Evolutionary conservation across 2,888 invertebrate genomes (phyloP).

Genomic region (Gymnosoma rotundatum): DNA sequence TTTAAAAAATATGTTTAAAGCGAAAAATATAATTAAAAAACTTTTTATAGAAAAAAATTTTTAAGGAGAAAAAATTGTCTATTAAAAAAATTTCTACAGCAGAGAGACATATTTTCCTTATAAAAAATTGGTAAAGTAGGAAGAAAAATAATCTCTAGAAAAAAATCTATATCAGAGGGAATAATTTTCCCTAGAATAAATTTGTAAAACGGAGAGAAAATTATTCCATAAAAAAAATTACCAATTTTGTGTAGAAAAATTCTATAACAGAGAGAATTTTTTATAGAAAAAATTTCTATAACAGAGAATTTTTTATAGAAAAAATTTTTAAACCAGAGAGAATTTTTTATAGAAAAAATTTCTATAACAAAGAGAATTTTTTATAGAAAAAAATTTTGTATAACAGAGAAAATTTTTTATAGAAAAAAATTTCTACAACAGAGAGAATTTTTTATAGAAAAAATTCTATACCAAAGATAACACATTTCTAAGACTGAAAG

Average conservation of each 20-base stretch:
- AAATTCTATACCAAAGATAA: not conserved
- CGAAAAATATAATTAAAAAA: too few species aligned
- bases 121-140: too few species aligned
- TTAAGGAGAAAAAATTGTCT: too few species aligned
- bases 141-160: too few species aligned
- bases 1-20: too few species aligned
- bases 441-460: not conserved
- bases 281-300: slow-evolving; percentile 1
- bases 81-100: too few species aligned
- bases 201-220: too few species aligned
- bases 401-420: not conserved
- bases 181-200: not conserved
- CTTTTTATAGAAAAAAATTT: too few species aligned
- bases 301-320: too few species aligned
- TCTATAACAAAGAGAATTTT: not conserved
- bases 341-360: not conserved
- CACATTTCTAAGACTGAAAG: too few species aligned
- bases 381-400: not conserved
- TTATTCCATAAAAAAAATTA: too few species aligned
- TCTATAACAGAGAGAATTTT: not conserved
- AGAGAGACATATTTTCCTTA: too few species aligned
- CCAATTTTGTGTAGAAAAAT: not conserved
- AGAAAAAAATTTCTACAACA: not conserved
- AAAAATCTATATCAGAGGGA: not conserved
- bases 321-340: not conserved